phyloP scores from a whole-genome alignment of 37 sponge, comb jelly and placozoan species.

The Dysidea cf. avara region DNA sequence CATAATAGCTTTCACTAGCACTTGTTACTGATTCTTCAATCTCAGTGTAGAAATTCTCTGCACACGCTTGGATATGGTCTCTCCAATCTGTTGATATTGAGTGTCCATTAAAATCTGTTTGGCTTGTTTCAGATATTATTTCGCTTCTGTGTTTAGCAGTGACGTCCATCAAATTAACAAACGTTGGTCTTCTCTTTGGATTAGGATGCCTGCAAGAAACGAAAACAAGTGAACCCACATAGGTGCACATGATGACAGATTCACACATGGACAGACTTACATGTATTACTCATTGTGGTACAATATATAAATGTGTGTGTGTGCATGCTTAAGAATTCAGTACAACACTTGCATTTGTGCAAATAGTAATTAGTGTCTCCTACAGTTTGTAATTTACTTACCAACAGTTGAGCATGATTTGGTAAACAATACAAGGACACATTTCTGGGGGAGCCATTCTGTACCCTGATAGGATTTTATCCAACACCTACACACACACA shows the following conservation, averaged over 20 bases:
- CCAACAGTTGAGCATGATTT: slow-evolving; percentile 43
- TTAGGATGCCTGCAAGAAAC: slow-evolving; percentile 23
- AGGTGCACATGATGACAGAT: slow-evolving; percentile 59
- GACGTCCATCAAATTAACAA: too few species aligned
- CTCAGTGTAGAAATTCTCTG: too few species aligned
- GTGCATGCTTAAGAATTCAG: not conserved
- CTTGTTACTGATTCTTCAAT: not conserved
- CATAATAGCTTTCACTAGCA: too few species aligned
- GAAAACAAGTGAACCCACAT: slow-evolving; percentile 58
- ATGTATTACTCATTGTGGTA: slow-evolving; percentile 55
- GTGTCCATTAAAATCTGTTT: too few species aligned
- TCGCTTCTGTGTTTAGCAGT: too few species aligned
- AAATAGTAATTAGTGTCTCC: not conserved
- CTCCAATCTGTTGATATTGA: too few species aligned
- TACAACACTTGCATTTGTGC: not conserved
- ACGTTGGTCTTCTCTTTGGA: too few species aligned
- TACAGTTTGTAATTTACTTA: slow-evolving; percentile 7
- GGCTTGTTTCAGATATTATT: too few species aligned
- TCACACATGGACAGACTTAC: slow-evolving; percentile 38
- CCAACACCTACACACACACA: not conserved
- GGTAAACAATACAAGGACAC: slow-evolving; percentile 22
- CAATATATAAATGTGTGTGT: slow-evolving; percentile 18
- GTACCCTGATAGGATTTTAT: not conserved
- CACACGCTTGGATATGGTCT: too few species aligned
- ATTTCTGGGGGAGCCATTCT: slow-evolving; percentile 24